Evolutionary conservation across 2,888 invertebrate genomes (phyloP), one percentile per base, ranked within the genome.

Genomic region (Dorcus parallelipipedus): DNA sequence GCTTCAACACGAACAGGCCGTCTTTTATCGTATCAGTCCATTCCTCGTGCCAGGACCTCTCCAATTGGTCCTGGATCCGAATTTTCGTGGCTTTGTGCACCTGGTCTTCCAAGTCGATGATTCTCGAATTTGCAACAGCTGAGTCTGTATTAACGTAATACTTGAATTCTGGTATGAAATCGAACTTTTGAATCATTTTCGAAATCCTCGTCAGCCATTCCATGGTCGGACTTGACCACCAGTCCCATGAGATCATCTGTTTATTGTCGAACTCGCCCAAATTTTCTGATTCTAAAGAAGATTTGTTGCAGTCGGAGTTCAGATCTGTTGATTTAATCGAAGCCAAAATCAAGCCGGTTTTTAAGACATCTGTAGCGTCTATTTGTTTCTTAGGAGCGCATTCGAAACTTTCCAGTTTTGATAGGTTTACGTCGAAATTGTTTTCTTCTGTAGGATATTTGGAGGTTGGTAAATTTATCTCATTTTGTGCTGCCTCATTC

Each of bases 211-310:
- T 65, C n/a, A 79, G 63, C 78, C 78, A 79, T 38, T 72, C 69
- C 76, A 79, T 76, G 6, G 74, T 60, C 0, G 78, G 73, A 52
- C 72, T 70, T 50, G 71, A 72, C 79, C 79, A 79, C 75, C 78
- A 79, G 65, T 78, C 77, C 78, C 78, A 79, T n/a, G 70, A 61
- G 4, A 72, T 61, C 48, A 61, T 58, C 59, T 76, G 72, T 40
- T 63, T 63, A 40, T 69, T 64, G 54, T 67, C 60, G 10, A 63
- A 60, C 38, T 56, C 55, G 4, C 63, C 52, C 39, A 53, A 52
- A 9, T 54, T 26, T 23, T 48, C 43, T 17, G 47, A 43, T 17
- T 66, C 63, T 33, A 39, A 55, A 51, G 56, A 43, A 38, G 61
- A 57, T 51, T 51, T 38, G 52, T 60, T 57, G 54, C 43, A 59